Evolutionary conservation across 2,113 vertebrate species (phyloP), one percentile per base, ranked within the genome.

Genomic region (Suricata suricatta): DNA sequence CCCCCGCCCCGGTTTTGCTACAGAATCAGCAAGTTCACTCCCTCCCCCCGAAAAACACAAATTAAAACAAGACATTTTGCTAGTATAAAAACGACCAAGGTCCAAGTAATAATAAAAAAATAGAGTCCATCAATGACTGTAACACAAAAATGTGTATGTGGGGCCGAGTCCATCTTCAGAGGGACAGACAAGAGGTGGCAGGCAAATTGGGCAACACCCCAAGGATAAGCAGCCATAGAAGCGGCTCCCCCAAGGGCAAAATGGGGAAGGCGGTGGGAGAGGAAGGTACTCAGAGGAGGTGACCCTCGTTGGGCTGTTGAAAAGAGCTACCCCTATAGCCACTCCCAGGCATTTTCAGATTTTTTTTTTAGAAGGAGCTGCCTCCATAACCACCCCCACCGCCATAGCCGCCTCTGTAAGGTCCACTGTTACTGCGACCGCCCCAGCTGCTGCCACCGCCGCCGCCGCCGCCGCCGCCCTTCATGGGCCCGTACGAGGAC

Each of bases 401-500:
- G 60, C 99, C 99, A 33, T 99, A 99, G 63, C 99, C 99, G 96
- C 99, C 99, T 94, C 99, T 98, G 98, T 99, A 98, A 96, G 99
- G 99, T 98, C 99, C 99, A 97, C 99, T 99, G 50, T 99, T 99
- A 98, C 99, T 99, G 94, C 99, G 98, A 82, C 99, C 99, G 21
- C 99, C 99, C 98, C 99, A 99, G 99, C 98, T 99, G 98, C 99
- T 99, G 79, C 99, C 99, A 88, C 99, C 99, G 64, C 98, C 99
- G 92, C 99, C 99, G 92, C 98, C 99, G 98, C 99, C 99, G 98
- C 99, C 99, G 98, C 99, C 99, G 93, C 99, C 99, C 99, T 99
- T 99, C 99, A 99, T 99, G 82, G 99, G 99, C 93, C 99, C 99
- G 91, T 99, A 99, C 66, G 98, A 99, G 83, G 99, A 99, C 98